Percentiles rank a stretch among this genome's conserved stretches.
Evolutionary conservation across 2,888 invertebrate genomes (phyloP).

Genomic region (Megalurothrips usitatus): DNA sequence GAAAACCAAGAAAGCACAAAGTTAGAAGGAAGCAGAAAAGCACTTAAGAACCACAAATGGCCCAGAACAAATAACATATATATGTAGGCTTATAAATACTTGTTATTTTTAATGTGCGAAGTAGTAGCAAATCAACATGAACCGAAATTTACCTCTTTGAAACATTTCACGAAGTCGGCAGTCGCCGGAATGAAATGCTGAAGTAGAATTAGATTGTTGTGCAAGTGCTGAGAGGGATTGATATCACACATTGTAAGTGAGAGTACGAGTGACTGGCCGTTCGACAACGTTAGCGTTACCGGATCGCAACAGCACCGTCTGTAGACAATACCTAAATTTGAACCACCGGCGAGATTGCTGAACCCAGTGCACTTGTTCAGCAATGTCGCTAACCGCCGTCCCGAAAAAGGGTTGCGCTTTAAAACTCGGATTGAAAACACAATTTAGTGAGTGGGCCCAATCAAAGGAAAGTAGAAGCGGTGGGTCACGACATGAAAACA

Average conservation of each 20-base stretch:
- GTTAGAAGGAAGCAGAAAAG: background rate
- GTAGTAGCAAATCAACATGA: background rate
- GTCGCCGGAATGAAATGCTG: background rate
- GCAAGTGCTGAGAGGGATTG: background rate
- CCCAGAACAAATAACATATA: background rate
- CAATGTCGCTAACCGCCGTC: too few relatives aligned
- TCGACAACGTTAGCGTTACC: too few relatives aligned
- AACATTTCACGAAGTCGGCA: background rate
- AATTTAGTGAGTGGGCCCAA: too few relatives aligned
- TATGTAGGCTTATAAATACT: background rate
- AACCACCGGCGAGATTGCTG: too few relatives aligned
- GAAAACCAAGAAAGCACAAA: background rate
- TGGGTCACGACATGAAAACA: too few relatives aligned
- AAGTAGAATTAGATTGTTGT: background rate
- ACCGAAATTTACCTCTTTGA: background rate
- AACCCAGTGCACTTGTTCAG: too few relatives aligned
- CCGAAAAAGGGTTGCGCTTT: too few relatives aligned
- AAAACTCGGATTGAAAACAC: too few relatives aligned
- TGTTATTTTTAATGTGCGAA: background rate
- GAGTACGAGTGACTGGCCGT: background rate
- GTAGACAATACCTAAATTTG: too few relatives aligned
- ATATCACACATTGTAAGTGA: background rate
- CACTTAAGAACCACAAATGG: background rate
- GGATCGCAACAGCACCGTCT: too few relatives aligned
- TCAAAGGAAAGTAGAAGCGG: too few relatives aligned